phyloP scores from a whole-genome alignment of 2,113 vertebrate species.

The Daboia siamensis region DNA sequence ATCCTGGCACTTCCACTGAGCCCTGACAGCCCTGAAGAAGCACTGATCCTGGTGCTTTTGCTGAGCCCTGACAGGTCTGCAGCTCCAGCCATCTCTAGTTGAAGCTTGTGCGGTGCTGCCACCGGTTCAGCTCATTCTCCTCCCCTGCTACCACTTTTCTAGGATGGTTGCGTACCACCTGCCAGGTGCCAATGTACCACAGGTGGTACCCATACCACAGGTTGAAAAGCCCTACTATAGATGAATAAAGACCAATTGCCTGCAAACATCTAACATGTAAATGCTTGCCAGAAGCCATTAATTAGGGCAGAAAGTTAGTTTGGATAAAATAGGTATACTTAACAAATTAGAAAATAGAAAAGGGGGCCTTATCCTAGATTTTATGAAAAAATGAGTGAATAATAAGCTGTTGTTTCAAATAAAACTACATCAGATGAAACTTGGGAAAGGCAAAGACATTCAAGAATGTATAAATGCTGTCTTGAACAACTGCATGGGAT shows the following conservation, averaged over 20 bases:
- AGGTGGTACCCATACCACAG: no score
- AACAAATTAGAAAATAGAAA: not conserved
- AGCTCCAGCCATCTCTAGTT: no score
- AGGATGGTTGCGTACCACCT: no score
- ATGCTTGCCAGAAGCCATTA: conserved; percentile 55
- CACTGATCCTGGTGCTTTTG: no score
- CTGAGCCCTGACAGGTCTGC: no score
- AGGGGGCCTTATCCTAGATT: not conserved
- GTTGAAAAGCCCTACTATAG: conserved; percentile 3
- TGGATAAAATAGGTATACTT: conserved; percentile 21
- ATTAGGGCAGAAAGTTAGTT: conserved; percentile 56
- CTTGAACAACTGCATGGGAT: not conserved
- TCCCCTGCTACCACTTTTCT: no score
- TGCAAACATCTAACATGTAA: conserved; percentile 45
- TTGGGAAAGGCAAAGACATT: not conserved
- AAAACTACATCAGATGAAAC: not conserved
- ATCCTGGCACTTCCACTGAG: no score
- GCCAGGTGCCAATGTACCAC: no score
- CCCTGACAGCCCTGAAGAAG: no score
- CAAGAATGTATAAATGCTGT: not conserved
- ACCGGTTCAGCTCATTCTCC: no score
- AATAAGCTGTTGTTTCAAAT: not conserved
- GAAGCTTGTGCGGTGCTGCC: no score
- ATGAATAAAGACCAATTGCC: conserved; percentile 50
- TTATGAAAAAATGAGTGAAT: not conserved